Percentiles rank a stretch among this genome's conserved stretches.
phyloP scores from a whole-genome alignment of 2,888 invertebrate species.

The Stenolophus ochropezus region DNA sequence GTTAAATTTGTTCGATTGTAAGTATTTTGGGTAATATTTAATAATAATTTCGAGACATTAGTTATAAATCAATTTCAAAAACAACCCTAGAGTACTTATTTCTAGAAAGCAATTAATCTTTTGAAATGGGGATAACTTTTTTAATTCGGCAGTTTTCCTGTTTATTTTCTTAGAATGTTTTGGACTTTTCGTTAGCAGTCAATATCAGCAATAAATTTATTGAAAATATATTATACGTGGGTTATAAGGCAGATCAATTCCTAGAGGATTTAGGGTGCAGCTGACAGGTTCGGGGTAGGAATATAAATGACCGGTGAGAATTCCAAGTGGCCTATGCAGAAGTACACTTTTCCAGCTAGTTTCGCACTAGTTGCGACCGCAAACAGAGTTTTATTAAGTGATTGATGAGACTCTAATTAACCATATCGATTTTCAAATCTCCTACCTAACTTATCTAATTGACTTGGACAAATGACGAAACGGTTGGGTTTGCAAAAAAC shows the following conservation, averaged over 20 bases:
- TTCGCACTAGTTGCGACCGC: not conserved
- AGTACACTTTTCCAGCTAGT: slow-evolving; percentile 22
- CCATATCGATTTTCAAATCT: slow-evolving; percentile 9
- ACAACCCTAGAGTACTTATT: not conserved
- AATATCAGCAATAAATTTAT: slow-evolving; percentile 2
- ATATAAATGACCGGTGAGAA: slow-evolving; percentile 15
- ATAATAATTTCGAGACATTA: too few species aligned
- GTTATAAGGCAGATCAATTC: slow-evolving; percentile 9
- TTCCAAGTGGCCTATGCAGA: slow-evolving; percentile 26
- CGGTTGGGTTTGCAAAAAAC: not conserved
- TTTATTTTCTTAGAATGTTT: not conserved
- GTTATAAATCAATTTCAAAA: too few species aligned
- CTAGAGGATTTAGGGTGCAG: not conserved
- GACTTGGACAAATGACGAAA: not conserved
- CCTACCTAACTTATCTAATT: not conserved
- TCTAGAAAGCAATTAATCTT: too few species aligned
- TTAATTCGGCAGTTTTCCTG: not conserved
- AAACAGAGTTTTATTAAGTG: not conserved
- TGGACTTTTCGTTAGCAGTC: not conserved
- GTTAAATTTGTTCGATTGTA: too few species aligned
- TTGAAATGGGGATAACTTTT: not conserved
- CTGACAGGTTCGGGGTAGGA: slow-evolving; percentile 14
- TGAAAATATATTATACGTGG: slow-evolving; percentile 16
- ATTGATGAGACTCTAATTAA: slow-evolving; percentile 23
- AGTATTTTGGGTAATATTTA: too few species aligned